Evolutionary conservation across 2,797 vertebrate genomes (phyloP).

Genomic region (Hemibagrus guttatus): DNA sequence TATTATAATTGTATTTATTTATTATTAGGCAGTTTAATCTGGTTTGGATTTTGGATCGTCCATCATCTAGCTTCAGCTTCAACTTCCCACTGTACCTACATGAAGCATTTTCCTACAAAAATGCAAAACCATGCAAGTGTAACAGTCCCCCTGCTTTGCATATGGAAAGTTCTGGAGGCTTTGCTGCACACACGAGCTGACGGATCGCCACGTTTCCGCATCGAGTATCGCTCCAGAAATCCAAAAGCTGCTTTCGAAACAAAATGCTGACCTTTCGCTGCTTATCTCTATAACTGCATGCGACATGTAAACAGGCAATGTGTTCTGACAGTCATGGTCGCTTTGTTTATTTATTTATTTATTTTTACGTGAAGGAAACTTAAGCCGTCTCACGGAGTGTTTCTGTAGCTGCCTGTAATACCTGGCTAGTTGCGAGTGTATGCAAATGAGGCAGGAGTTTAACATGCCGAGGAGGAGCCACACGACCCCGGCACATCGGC

Average conservation of each 20-base stretch:
- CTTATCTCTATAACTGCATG: conserved; percentile 19
- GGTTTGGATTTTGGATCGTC: not conserved
- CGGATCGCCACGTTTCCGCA: not conserved
- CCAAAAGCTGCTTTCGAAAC: conserved; percentile 1
- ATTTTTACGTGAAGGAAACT: not conserved
- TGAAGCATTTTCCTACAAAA: not conserved
- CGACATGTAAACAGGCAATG: conserved; percentile 19
- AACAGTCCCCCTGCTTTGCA: conserved; percentile 47
- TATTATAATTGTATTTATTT: too few species aligned
- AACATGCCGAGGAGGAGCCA: conserved; percentile 81
- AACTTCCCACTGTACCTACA: too few species aligned
- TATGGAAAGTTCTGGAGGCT: conserved; percentile 42
- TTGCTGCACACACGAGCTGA: conserved; percentile 35
- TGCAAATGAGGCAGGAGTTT: conserved; percentile 76
- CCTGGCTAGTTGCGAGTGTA: conserved; percentile 57
- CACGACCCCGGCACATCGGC: conserved; percentile 65
- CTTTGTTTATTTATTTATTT: not conserved
- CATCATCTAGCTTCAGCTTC: not conserved
- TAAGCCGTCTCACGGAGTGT: not conserved
- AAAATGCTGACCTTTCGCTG: conserved; percentile 32
- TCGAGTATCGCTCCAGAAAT: conserved; percentile 15
- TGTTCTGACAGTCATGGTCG: not conserved
- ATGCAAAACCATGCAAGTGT: conserved; percentile 12
- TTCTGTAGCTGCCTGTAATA: not conserved
- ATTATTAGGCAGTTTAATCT: not conserved